phyloP scores from a whole-genome alignment of 2,888 invertebrate species.

The Eucera pruinosa region DNA sequence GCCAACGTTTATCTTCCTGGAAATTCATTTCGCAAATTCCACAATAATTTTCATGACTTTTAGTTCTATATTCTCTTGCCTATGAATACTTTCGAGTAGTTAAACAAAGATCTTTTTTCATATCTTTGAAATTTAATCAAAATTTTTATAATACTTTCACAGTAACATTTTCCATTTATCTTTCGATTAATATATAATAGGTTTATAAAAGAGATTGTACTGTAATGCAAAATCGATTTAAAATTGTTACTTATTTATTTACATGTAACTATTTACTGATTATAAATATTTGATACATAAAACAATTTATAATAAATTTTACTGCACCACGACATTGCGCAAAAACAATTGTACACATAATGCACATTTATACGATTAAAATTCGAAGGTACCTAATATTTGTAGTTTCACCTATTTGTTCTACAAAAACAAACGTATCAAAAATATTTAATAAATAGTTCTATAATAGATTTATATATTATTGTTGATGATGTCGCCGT shows the following conservation, averaged over 20 bases:
- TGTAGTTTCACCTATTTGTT: background rate
- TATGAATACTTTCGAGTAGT: no score
- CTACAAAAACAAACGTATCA: background rate
- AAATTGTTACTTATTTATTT: background rate
- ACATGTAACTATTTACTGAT: background rate
- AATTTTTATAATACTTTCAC: no score
- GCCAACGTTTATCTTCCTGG: slow-evolving; percentile 31
- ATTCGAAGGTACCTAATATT: background rate
- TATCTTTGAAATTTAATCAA: no score
- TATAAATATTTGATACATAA: background rate
- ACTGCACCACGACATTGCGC: background rate
- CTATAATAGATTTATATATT: no score
- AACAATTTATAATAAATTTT: background rate
- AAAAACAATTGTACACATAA: background rate
- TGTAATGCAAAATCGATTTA: no score
- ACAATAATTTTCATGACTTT: background rate
- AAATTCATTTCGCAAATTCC: background rate
- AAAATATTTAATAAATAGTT: no score
- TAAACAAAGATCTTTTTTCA: no score
- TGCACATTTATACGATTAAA: background rate
- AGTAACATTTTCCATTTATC: no score
- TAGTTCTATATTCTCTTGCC: background rate
- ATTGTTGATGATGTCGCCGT: no score
- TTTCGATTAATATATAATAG: no score
- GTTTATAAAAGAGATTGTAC: no score